Conservation (phyloP, 2,797 vertebrate species). For the Amblyopsis hoosieri region DNA sequence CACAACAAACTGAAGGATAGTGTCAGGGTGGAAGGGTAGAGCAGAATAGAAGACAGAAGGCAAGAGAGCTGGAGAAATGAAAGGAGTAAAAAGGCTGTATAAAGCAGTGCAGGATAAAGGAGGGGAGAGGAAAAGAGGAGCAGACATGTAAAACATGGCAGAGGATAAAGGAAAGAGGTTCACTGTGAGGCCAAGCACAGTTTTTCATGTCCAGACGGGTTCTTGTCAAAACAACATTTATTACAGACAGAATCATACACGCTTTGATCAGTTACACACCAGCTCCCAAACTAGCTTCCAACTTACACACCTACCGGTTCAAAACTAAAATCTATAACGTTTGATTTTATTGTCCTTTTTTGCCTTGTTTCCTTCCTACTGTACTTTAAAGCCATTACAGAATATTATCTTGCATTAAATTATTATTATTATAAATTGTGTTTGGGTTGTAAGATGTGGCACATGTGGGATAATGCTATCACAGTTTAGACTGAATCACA, state of each 20-base stretch:
- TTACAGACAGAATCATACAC: conserved; percentile 38
- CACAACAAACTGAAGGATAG: conserved; percentile 16
- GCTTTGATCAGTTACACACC: conserved; percentile 46
- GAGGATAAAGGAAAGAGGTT: conserved; percentile 35
- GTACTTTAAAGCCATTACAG: too few species aligned
- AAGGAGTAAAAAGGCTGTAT: neutral
- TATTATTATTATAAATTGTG: too few species aligned
- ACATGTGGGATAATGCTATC: too few species aligned
- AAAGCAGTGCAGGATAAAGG: neutral
- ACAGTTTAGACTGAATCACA: too few species aligned
- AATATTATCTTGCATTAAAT: too few species aligned
- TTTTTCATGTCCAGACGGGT: conserved; percentile 64
- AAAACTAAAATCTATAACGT: too few species aligned
- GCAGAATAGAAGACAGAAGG: neutral
- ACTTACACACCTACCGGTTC: too few species aligned
- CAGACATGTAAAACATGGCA: neutral
- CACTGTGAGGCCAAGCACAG: conserved; percentile 43
- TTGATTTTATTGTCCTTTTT: too few species aligned
- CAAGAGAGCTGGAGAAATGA: neutral
- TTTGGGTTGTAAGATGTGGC: too few species aligned
- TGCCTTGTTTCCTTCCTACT: too few species aligned
- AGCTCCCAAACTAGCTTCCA: conserved; percentile 7
- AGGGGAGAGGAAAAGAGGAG: neutral
- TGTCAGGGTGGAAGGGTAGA: conserved; percentile 1
- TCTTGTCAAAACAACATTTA: conserved; percentile 65